Percentiles rank a stretch among this genome's conserved stretches.
Evolutionary conservation across 2,888 invertebrate species (phyloP).

Genomic region (Caenorhabditis doughertyi): DNA sequence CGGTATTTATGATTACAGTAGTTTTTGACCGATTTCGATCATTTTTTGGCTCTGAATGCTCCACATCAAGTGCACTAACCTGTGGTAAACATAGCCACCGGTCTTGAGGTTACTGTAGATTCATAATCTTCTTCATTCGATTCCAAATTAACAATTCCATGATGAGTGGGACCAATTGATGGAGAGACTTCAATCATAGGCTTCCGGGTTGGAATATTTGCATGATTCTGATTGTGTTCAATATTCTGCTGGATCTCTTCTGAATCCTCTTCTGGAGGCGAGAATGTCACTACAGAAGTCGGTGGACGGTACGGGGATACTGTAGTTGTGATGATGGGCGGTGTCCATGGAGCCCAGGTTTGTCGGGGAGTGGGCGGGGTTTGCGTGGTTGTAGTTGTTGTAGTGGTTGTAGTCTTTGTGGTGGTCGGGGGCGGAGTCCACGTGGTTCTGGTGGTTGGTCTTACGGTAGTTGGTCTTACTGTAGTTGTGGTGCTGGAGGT

Average conservation of each 20-base stretch:
- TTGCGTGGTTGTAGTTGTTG: slow-evolving; percentile 1
- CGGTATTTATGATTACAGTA: no score
- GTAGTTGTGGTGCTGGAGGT: slow-evolving; percentile 8
- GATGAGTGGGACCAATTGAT: slow-evolving; percentile 37
- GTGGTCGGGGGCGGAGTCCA: slow-evolving; percentile 24
- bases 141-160: slow-evolving; percentile 52
- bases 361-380: slow-evolving; percentile 15
- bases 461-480: slow-evolving; percentile 5
- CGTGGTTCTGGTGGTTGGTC: slow-evolving; percentile 25
- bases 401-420: background rate
- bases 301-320: slow-evolving; percentile 41
- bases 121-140: slow-evolving; percentile 52
- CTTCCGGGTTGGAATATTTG: slow-evolving; percentile 20
- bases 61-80: background rate
- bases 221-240: background rate
- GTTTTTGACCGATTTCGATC: background rate
- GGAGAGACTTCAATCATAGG: slow-evolving; percentile 49
- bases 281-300: slow-evolving; percentile 12
- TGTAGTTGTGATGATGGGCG: slow-evolving; percentile 30
- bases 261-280: slow-evolving; percentile 7
- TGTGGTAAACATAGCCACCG: slow-evolving; percentile 41
- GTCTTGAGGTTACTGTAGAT: slow-evolving; percentile 32
- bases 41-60: background rate
- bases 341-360: slow-evolving; percentile 42
- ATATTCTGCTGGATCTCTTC: slow-evolving; percentile 11